These are phyloP conservation scores for Microcebus ravelobensis DNA, from an alignment of 2,113 vertebrate genomes.

Conservation along the genomic window DNA sequence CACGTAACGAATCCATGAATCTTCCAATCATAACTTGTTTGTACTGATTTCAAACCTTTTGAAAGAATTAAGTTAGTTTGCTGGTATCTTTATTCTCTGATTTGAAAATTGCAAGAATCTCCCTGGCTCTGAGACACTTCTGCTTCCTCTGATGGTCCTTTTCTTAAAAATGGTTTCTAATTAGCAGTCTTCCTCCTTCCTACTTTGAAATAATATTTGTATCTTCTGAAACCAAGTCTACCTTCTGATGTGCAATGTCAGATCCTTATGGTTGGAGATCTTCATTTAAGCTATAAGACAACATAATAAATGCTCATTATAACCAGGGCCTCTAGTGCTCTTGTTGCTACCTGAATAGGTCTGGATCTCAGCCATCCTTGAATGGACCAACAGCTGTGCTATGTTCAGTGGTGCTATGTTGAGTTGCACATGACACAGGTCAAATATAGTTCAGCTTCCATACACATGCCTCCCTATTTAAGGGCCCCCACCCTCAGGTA, in stretches of 20 bases:
- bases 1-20: neutral
- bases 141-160: neutral
- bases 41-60: neutral
- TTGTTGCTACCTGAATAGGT: too few relatives aligned
- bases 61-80: neutral
- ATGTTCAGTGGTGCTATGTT: neutral
- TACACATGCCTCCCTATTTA: fast-evolving
- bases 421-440: too few relatives aligned
- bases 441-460: neutral
- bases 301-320: neutral
- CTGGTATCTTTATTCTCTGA: neutral
- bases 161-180: neutral
- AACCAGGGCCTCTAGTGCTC: neutral
- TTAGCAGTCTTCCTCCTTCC: neutral
- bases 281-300: neutral
- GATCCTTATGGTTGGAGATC: neutral
- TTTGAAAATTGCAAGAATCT: neutral
- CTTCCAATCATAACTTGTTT: neutral
- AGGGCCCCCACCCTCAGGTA: neutral
- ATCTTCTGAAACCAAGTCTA: neutral
- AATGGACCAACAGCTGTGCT: neutral
- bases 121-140: neutral
- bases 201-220: neutral
- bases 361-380: neutral
- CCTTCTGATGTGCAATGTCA: neutral